These are phyloP conservation scores for Urocolius indicus DNA, from an alignment of 2,113 vertebrate genomes.

Conservation along the genomic window DNA sequence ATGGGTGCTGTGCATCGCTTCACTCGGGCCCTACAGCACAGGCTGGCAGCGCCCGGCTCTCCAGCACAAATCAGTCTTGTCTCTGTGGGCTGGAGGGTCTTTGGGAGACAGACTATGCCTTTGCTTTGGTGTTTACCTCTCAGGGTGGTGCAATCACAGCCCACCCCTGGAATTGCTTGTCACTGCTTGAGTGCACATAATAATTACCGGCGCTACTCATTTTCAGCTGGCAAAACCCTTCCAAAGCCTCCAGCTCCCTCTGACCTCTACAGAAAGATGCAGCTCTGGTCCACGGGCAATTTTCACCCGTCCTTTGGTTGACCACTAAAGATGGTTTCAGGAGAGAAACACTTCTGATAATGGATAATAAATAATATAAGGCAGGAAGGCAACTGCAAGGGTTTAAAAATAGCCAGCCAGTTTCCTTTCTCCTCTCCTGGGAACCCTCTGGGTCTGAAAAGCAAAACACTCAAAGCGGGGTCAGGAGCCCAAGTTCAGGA, in stretches of 20 bases:
- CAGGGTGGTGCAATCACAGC: neutral
- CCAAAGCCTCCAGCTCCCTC: neutral
- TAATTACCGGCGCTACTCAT: neutral
- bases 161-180: neutral
- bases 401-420: slow-evolving; percentile 60
- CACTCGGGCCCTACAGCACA: fast-evolving
- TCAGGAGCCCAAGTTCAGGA: slow-evolving; percentile 64
- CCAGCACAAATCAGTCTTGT: fast-evolving
- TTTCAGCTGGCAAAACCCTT: neutral
- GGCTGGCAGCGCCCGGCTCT: fast-evolving
- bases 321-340: slow-evolving; percentile 55
- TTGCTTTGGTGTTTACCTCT: neutral
- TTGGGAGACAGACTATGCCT: neutral
- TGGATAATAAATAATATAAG: slow-evolving; percentile 70
- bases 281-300: slow-evolving; percentile 11
- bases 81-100: neutral
- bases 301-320: neutral
- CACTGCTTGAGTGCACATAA: neutral
- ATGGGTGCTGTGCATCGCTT: fast-evolving
- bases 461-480: slow-evolving; percentile 54
- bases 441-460: slow-evolving; percentile 65
- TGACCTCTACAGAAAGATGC: slow-evolving; percentile 21
- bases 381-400: slow-evolving; percentile 55
- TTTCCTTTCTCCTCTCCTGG: slow-evolving; percentile 66
- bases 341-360: slow-evolving; percentile 63